Evolutionary conservation across 1,140 invertebrate genomes (phyloP).

Genomic region (Nasonia vitripennis): DNA sequence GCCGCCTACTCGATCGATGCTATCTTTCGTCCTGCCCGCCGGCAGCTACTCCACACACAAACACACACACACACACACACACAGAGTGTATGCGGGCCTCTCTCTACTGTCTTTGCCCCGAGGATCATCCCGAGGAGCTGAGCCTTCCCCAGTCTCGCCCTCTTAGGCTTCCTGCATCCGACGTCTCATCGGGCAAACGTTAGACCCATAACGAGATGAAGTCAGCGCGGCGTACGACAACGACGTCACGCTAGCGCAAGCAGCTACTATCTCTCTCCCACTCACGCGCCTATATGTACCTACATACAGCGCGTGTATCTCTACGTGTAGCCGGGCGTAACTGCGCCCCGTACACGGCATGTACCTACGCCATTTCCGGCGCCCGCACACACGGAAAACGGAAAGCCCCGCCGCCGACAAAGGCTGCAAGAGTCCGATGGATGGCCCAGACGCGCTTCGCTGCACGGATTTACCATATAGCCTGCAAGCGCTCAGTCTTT

Average conservation of each 20-base stretch:
- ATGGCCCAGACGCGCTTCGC: not conserved
- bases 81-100: constrained; percentile 32
- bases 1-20: constrained; percentile 42
- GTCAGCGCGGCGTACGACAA: constrained; percentile 68
- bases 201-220: constrained; percentile 73
- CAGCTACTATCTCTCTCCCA: constrained; percentile 58
- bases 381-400: not conserved
- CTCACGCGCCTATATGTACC: constrained; percentile 53
- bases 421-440: not conserved
- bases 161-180: constrained; percentile 70
- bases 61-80: no score
- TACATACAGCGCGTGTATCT: not conserved
- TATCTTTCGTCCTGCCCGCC: constrained; percentile 52
- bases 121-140: constrained; percentile 47
- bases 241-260: constrained; percentile 68
- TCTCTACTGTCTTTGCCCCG: constrained; percentile 11
- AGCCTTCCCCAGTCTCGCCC: constrained; percentile 40
- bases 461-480: not conserved
- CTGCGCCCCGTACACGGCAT: constrained; percentile 60
- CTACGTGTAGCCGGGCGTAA: constrained; percentile 11
- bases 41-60: not conserved
- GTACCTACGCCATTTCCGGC: not conserved
- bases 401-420: not conserved
- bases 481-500: no score
- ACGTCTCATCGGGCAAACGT: constrained; percentile 66